A percentile compares a stretch with the other conserved stretches of the same genome.
phyloP scores from a whole-genome alignment of 2,113 vertebrate genomes.

The Brienomyrus longianalis region DNA sequence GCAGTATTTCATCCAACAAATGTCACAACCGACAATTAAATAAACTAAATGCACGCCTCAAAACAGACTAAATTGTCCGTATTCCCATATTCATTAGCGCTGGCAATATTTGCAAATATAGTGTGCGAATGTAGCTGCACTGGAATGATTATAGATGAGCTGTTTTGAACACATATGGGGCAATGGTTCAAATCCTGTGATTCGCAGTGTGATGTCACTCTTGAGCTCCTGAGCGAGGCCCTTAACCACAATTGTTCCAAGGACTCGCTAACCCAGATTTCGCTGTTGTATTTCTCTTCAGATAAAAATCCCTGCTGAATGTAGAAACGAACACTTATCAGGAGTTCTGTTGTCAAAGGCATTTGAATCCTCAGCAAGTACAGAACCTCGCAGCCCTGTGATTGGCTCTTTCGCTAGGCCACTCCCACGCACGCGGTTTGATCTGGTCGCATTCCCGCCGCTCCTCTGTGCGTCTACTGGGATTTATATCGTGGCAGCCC shows the following conservation, averaged over 20 bases:
- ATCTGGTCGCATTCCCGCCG: neutral
- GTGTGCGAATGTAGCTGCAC: neutral
- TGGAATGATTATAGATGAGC: neutral
- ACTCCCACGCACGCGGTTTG: neutral
- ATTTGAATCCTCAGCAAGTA: neutral
- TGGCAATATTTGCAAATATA: neutral
- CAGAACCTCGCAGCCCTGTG: neutral
- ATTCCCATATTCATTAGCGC: neutral
- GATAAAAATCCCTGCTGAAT: neutral
- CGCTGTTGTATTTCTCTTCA: neutral
- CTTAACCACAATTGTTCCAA: neutral
- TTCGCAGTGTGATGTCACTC: neutral
- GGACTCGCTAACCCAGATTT: neutral
- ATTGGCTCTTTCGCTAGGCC: neutral
- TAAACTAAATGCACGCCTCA: neutral
- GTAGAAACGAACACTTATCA: neutral
- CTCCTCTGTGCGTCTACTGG: neutral
- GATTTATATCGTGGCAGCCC: neutral
- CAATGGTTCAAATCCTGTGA: neutral
- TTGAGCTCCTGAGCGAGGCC: neutral
- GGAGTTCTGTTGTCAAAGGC: neutral
- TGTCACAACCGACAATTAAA: neutral
- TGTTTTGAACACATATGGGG: neutral
- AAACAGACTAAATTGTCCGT: neutral
- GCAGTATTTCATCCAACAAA: neutral